A percentile compares a stretch with the other conserved stretches of the same genome.
phyloP scores from a whole-genome alignment of 2,888 invertebrate species.

The Hypselothyrea guttata region DNA sequence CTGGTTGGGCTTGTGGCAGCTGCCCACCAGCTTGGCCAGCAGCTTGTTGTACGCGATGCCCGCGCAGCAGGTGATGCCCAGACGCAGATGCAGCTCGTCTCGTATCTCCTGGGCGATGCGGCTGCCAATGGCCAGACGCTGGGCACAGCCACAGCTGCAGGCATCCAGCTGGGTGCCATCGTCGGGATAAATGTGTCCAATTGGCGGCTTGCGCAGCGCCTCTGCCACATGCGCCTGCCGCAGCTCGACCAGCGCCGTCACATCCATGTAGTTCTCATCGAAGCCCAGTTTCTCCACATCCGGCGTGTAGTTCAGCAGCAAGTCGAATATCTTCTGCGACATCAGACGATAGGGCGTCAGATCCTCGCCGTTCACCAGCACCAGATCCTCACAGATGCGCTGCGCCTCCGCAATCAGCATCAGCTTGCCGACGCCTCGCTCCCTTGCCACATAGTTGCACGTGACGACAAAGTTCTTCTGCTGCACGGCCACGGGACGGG shows the following conservation, averaged over 20 bases:
- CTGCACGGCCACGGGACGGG: constrained; percentile 89
- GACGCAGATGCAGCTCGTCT: constrained; percentile 85
- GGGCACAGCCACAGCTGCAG: constrained; percentile 90
- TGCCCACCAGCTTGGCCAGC: constrained; percentile 89
- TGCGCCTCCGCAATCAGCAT: constrained; percentile 90
- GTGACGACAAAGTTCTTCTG: constrained; percentile 93
- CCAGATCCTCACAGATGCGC: constrained; percentile 88
- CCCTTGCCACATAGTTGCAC: constrained; percentile 91
- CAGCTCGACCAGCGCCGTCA: constrained; percentile 84
- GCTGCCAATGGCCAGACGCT: constrained; percentile 87
- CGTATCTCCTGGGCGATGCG: constrained; percentile 90
- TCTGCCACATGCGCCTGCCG: constrained; percentile 65
- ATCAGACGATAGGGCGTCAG: constrained; percentile 90
- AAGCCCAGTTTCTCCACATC: constrained; percentile 91
- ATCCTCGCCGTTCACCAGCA: constrained; percentile 92
- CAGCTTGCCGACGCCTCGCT: constrained; percentile 89
- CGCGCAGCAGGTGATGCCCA: constrained; percentile 90
- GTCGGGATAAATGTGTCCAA: constrained; percentile 85
- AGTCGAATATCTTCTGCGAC: constrained; percentile 89
- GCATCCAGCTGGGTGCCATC: constrained; percentile 82
- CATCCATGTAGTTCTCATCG: constrained; percentile 93
- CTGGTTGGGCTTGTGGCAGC: constrained; percentile 90
- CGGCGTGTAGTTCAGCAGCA: constrained; percentile 88
- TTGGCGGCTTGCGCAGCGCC: constrained; percentile 60
- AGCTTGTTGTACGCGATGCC: constrained; percentile 93